Evolutionary conservation across 2,888 invertebrate genomes (phyloP), one percentile per base, ranked within the genome.

Genomic region (Plemyria rubiginata): DNA sequence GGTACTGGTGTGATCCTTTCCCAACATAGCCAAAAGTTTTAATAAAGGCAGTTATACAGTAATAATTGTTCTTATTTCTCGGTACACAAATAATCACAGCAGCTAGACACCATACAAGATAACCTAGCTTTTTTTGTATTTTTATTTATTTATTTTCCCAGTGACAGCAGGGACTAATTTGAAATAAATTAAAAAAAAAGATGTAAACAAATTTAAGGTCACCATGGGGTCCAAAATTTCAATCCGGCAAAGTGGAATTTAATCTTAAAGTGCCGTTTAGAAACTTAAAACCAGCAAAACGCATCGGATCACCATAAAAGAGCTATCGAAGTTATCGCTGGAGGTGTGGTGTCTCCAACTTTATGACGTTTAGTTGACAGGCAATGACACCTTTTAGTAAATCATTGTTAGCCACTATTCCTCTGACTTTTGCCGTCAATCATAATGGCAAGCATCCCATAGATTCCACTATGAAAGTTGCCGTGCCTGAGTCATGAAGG

Each of bases 301-400:
- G 54, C 45, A 48, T 52, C 46, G 52, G 41, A 55, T 59, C 51
- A 52, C n/a, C 57, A 54, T 60, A 60, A 60, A 62, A 59, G 38
- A 45, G 41, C 51, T 36, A 46, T 63, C 46, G 32, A 53, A n/a
- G 4, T 54, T 15, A 48, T 32, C 15, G 50, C 12, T 50, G 50
- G 13, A 22, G 46, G 63, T 55, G 41, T 59, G 59, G 54, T 40
- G 50, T 52, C 51, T 16, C 50, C 51, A 36, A 53, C 45, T 56
- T 48, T 62, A 56, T 48, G 52, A 52, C 22, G 15, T 11, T 45
- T 52, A n/a, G 60, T 51, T 60, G 54, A 55, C 60, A 51, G 36
- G 7, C 29, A 40, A 56, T 40, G 12, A 16, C 46, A 22, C 4
- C 12, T 46, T 6, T 29, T 29, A 48, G 12, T 49, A 4, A 13